These are phyloP conservation scores for Nomada hirtipes DNA, from an alignment of 2,888 invertebrate species.

Conservation along the genomic window DNA sequence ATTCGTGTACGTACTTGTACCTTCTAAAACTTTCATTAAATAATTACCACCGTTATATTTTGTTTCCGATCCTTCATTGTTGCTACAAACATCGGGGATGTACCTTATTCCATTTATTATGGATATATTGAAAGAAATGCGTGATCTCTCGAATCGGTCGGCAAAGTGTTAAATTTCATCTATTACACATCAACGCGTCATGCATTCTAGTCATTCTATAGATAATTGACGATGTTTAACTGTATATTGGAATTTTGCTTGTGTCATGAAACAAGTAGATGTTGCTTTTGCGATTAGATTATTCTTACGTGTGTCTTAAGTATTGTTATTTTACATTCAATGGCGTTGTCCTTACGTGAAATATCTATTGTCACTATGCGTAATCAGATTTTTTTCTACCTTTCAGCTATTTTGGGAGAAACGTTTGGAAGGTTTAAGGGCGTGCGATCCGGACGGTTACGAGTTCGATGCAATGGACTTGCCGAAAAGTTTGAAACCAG, in stretches of 20 bases:
- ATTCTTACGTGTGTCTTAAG: slow-evolving; percentile 16
- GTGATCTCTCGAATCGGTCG: neutral
- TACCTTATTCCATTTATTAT: no score
- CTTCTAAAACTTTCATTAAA: no score
- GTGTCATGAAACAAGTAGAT: slow-evolving; percentile 17
- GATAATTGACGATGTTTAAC: slow-evolving; percentile 19
- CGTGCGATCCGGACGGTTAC: slow-evolving; percentile 94
- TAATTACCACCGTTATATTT: no score
- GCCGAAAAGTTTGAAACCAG: slow-evolving; percentile 92
- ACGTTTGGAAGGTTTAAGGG: slow-evolving; percentile 92
- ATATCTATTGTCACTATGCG: no score
- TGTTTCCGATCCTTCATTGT: no score
- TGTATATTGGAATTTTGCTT: slow-evolving; percentile 36
- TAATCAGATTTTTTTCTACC: neutral
- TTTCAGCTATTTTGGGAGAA: slow-evolving; percentile 91
- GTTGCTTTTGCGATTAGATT: slow-evolving; percentile 32
- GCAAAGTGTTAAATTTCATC: no score
- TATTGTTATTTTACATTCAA: slow-evolving; percentile 8
- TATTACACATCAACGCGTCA: slow-evolving; percentile 9
- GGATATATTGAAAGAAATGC: no score
- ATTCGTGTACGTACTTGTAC: no score
- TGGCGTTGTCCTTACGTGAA: neutral
- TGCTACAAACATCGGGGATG: no score
- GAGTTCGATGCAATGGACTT: slow-evolving; percentile 94
- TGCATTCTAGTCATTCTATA: neutral